Evolutionary conservation across 92 coral and sea anemone species (phyloP).

Genomic region (Porites cylindrica): DNA sequence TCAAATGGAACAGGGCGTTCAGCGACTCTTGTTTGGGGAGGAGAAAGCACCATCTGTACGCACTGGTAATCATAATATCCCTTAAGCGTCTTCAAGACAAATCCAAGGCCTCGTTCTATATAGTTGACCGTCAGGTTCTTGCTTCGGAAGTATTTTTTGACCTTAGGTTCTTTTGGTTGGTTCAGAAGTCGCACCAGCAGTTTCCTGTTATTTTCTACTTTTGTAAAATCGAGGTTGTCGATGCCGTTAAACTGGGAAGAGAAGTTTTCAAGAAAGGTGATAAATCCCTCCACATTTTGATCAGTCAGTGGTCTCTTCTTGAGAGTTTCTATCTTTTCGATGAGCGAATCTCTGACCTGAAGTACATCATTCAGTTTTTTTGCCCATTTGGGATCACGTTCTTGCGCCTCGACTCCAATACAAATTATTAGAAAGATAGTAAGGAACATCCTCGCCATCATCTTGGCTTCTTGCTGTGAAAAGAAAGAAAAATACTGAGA

Average conservation of each 20-base stretch:
- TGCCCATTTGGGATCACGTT: slow-evolving; percentile 32
- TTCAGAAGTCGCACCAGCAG: neutral
- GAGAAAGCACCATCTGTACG: neutral
- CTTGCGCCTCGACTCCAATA: no score
- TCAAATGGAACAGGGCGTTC: slow-evolving; percentile 31
- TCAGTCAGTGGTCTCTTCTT: neutral
- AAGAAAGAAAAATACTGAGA: no score
- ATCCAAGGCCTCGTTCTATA: slow-evolving; percentile 42
- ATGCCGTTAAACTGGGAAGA: slow-evolving; percentile 17
- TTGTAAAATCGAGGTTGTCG: slow-evolving; percentile 10
- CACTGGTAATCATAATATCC: no score
- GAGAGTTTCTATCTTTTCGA: slow-evolving; percentile 2
- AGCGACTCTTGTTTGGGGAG: neutral
- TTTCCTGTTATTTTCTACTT: neutral
- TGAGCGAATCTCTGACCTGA: slow-evolving; percentile 39
- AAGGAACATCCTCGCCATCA: no score
- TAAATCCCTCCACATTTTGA: slow-evolving; percentile 20
- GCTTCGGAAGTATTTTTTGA: slow-evolving; percentile 14
- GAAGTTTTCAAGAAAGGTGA: neutral
- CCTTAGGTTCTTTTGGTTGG: slow-evolving; percentile 13
- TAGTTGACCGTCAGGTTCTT: slow-evolving; percentile 30
- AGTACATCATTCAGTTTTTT: slow-evolving; percentile 21
- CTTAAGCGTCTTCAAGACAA: slow-evolving; percentile 21
- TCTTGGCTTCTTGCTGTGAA: no score
- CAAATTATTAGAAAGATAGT: no score